Evolutionary conservation across 2,113 vertebrate species (phyloP).

Genomic region (Alethe diademata): DNA sequence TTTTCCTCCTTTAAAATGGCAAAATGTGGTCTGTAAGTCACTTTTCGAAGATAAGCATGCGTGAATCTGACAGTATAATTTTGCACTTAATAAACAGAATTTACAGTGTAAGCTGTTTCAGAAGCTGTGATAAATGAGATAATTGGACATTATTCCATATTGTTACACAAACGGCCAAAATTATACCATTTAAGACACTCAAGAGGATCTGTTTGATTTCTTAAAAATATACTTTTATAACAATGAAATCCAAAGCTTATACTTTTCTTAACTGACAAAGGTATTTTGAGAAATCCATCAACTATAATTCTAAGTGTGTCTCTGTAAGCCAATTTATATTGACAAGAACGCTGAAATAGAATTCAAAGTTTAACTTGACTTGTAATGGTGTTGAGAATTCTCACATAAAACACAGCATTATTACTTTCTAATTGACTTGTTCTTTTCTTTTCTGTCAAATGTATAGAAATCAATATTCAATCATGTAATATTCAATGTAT

Average conservation of each 20-base stretch:
- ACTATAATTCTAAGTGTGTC: constrained; percentile 3
- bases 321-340: constrained; percentile 16
- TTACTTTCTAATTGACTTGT: neutral
- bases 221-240: constrained; percentile 23
- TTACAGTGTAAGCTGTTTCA: constrained; percentile 25
- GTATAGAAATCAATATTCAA: neutral
- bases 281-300: constrained; percentile 44
- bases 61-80: constrained; percentile 53
- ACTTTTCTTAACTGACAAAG: neutral
- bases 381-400: neutral
- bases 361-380: neutral
- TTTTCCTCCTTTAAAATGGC: neutral
- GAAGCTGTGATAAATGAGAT: constrained; percentile 42
- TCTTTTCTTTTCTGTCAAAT: neutral
- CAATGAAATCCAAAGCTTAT: constrained; percentile 33
- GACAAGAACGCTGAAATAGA: constrained; percentile 5
- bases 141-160: constrained; percentile 49
- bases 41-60: constrained; percentile 30
- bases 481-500: neutral
- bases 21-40: neutral
- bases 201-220: constrained; percentile 33
- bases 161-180: constrained; percentile 21
- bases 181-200: constrained; percentile 39
- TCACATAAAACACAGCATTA: neutral
- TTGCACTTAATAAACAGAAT: constrained; percentile 54